Evolutionary conservation across 2,113 vertebrate genomes (phyloP), one percentile per base, ranked within the genome.

Genomic region (Maccullochella peelii): DNA sequence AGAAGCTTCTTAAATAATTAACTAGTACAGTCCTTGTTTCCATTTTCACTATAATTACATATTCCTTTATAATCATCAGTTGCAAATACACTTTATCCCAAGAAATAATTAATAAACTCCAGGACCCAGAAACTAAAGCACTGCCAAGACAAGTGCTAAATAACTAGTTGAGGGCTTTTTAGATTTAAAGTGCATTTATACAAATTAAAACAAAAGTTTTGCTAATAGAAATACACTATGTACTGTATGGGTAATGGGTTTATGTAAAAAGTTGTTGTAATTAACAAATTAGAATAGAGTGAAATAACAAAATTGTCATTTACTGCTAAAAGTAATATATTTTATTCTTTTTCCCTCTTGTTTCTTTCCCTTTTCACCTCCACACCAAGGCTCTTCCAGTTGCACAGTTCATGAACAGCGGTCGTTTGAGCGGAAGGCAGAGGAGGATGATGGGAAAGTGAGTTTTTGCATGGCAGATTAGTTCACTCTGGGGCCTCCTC

Each of bases 371-470:
- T 68, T 40, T 9, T 61, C 82, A 83, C 78, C 33, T 0, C 15
- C 38, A 38, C 42, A 2, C 20, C 8, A 38, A 99, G 98, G 96
- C 89, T 94, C 96, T 0, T 93, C 96, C 80, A 93, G 94, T 65
- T 88, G 92, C 69, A 92, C 94, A 0, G 96, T 95, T 4, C 88
- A 93, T 0, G 96, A 97, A 38, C 97, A 98, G 83, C 96, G 97
- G 68, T 95, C 94, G n/a, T 96, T 95, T 73, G 93, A 97, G 77
- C 96, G 97, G 93, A 99, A 98, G 89, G 93, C 95, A 62, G 98
- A 98, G 0, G 94, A 94, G 0, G 96, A 96, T 0, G 97, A 99
- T 91, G 97, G 96, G 87, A 98, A 97, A 97, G 97, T 97, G 95
- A 94, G 96, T 44, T 84, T 81, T 88, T 76, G 44, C 52, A 50